Evolutionary conservation across 2,888 invertebrate genomes (phyloP).

Genomic region (Pseudoips prasinana): DNA sequence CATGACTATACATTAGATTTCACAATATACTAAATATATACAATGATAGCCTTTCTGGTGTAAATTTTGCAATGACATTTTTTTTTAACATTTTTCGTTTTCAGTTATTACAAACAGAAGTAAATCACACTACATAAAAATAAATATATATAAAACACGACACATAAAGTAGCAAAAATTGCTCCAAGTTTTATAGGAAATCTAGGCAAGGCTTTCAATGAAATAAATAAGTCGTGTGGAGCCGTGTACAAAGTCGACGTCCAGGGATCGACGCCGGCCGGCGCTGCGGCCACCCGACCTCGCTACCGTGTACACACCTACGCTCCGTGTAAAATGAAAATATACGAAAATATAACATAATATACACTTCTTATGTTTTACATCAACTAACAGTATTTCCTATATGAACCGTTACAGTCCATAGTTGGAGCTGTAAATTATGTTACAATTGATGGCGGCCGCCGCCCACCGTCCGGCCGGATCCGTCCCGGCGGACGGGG

Average conservation of each 20-base stretch:
- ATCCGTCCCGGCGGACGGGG: slow-evolving; percentile 18
- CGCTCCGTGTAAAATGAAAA: slow-evolving; percentile 56
- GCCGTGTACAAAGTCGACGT: slow-evolving; percentile 33
- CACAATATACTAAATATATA: slow-evolving; percentile 74
- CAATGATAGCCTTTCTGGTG: slow-evolving; percentile 63
- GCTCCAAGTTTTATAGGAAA: slow-evolving; percentile 57
- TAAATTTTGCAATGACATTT: slow-evolving; percentile 59
- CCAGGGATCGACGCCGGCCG: slow-evolving; percentile 3
- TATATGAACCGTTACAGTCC: slow-evolving; percentile 70
- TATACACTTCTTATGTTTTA: slow-evolving; percentile 78
- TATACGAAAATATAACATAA: slow-evolving; percentile 74
- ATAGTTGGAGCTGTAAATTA: slow-evolving; percentile 65
- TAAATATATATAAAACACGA: slow-evolving; percentile 76
- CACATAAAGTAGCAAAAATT: slow-evolving; percentile 69
- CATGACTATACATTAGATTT: slow-evolving; percentile 65
- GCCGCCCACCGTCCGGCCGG: slow-evolving; percentile 19
- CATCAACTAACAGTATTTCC: slow-evolving; percentile 78
- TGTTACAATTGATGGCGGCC: slow-evolving; percentile 51
- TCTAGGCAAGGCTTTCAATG: slow-evolving; percentile 64
- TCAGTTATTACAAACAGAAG: slow-evolving; percentile 74
- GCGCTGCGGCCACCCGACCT: slow-evolving; percentile 6
- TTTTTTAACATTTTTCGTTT: slow-evolving; percentile 68
- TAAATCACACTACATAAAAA: slow-evolving; percentile 77
- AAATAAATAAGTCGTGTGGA: slow-evolving; percentile 56
- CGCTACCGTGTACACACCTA: slow-evolving; percentile 7